phyloP scores from a whole-genome alignment of 2,113 vertebrate species.

The Lucifuga dentata region DNA sequence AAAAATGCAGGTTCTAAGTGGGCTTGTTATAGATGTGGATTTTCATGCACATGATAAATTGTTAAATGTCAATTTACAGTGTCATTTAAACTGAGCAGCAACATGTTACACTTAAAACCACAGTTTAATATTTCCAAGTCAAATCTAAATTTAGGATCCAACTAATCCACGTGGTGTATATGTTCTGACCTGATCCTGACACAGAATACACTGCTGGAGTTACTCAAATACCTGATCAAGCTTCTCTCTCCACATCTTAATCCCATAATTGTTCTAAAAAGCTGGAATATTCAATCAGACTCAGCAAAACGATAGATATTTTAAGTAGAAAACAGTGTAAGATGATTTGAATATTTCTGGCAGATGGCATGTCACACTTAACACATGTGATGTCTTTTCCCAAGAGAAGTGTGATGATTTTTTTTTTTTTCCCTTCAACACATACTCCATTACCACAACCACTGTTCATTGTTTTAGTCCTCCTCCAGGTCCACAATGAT shows the following conservation, averaged over 20 bases:
- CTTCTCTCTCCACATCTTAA: conserved; percentile 38
- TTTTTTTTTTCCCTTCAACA: conserved; percentile 21
- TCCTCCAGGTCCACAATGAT: conserved; percentile 59
- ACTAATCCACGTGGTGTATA: conserved; percentile 15
- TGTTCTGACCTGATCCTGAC: conserved; percentile 10
- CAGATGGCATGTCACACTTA: conserved; percentile 13
- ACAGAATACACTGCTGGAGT: conserved; percentile 25
- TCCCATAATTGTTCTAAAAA: conserved; percentile 37
- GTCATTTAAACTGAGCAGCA: conserved; percentile 74
- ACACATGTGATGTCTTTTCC: conserved; percentile 46
- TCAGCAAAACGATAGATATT: conserved; percentile 41
- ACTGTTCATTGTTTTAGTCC: conserved; percentile 60
- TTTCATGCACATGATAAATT: conserved; percentile 46
- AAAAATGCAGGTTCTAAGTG: conserved; percentile 5
- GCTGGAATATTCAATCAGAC: conserved; percentile 54
- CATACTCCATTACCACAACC: conserved; percentile 41
- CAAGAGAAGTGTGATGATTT: conserved; percentile 8
- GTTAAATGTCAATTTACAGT: conserved; percentile 61
- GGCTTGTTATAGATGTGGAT: conserved; percentile 8
- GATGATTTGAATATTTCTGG: conserved; percentile 39
- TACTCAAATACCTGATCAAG: conserved; percentile 19
- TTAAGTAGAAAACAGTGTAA: conserved; percentile 41
- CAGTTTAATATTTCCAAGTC: conserved; percentile 25
- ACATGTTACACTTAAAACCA: conserved; percentile 57
- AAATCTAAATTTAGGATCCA: conserved; percentile 13